These are phyloP conservation scores for Hymenochirus boettgeri DNA, from an alignment of 2,113 vertebrate species.

Conservation along the genomic window DNA sequence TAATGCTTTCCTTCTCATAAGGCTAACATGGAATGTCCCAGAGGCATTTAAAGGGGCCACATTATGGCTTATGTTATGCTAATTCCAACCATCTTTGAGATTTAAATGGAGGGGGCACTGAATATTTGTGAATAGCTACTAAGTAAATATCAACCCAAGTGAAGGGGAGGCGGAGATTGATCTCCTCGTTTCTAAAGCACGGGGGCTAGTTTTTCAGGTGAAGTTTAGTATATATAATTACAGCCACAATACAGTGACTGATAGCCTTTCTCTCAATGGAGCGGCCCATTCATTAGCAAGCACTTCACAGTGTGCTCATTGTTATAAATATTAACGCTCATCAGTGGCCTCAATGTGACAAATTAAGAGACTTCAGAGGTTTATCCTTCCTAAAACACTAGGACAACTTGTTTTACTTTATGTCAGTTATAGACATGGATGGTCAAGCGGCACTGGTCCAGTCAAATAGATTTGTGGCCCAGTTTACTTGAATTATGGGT, in stretches of 20 bases:
- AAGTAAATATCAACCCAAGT: conserved; percentile 19
- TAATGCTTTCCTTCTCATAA: background rate
- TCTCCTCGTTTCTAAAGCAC: conserved; percentile 8
- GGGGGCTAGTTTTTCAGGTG: background rate
- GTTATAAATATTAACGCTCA: conserved; percentile 24
- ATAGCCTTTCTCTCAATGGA: conserved; percentile 8
- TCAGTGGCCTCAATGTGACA: background rate
- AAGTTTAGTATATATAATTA: conserved; percentile 30
- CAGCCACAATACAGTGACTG: conserved; percentile 7
- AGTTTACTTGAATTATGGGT: no score
- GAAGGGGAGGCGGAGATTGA: background rate
- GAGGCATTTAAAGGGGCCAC: background rate
- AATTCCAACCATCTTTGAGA: conserved; percentile 29
- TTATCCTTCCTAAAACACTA: no score
- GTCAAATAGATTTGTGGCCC: no score
- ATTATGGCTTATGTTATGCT: conserved; percentile 12
- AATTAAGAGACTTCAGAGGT: background rate
- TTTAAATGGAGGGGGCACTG: conserved; percentile 14
- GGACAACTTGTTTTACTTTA: no score
- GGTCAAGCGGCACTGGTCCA: no score
- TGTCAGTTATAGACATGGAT: no score
- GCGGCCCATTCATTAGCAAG: conserved; percentile 3
- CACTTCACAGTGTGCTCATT: conserved; percentile 11
- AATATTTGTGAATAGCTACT: background rate
- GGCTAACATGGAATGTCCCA: conserved; percentile 9